These are phyloP conservation scores for Astropecten irregularis DNA, from an alignment of 53 echinoderm and acorn worm genomes.

Conservation along the genomic window DNA sequence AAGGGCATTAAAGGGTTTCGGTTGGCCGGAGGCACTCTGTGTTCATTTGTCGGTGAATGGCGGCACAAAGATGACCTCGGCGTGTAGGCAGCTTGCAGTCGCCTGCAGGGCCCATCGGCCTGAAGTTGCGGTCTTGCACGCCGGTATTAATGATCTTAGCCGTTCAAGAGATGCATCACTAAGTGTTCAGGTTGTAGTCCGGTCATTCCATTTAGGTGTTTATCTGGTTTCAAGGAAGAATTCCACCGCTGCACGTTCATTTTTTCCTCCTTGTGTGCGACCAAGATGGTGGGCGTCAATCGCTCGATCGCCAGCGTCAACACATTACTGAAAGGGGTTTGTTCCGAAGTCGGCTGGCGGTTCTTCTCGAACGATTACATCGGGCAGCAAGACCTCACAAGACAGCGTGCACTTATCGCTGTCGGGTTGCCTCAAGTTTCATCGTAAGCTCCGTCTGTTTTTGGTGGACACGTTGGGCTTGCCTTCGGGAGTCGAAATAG, in stretches of 20 bases:
- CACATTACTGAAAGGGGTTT: not conserved
- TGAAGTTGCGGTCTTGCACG: not conserved
- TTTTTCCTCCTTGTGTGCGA: not conserved
- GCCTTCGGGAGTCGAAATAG: not conserved
- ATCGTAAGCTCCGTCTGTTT: too few species aligned
- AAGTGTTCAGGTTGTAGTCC: not conserved
- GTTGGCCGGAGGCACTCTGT: not conserved
- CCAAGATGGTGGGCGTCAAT: not conserved
- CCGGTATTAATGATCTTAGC: not conserved
- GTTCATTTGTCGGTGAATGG: not conserved
- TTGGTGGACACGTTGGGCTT: not conserved
- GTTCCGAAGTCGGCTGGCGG: not conserved
- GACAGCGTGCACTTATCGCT: not conserved
- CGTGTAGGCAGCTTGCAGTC: not conserved
- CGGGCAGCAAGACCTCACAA: not conserved
- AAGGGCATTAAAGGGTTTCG: not conserved
- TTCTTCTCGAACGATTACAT: slow-evolving; percentile 1
- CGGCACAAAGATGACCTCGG: not conserved
- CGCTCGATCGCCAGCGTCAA: not conserved
- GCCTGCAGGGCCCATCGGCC: not conserved
- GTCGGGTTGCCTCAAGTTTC: not conserved
- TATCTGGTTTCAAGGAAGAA: not conserved
- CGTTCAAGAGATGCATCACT: not conserved
- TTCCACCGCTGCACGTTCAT: not conserved
- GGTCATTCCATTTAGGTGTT: too few species aligned